Conservation (phyloP, 2,888 invertebrate genomes). For the Caenorhabditis becei region DNA sequence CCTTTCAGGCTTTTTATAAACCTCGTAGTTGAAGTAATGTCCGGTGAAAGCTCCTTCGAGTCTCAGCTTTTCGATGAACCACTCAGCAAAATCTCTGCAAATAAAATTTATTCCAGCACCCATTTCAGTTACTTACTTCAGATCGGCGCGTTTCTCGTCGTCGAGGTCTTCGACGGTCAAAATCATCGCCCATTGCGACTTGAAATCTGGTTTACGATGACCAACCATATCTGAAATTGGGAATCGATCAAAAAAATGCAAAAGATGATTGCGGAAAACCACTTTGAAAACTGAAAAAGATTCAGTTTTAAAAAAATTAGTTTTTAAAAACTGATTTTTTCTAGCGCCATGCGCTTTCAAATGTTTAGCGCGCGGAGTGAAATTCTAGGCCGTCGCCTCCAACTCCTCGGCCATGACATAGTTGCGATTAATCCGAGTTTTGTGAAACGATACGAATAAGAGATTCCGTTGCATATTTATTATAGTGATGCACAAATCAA, state of each 20-base stretch:
- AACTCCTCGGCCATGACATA: background rate
- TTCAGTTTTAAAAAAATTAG: background rate
- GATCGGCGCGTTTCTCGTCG: slow-evolving; percentile 28
- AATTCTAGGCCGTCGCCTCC: background rate
- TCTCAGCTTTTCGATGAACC: slow-evolving; percentile 54
- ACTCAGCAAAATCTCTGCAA: slow-evolving; percentile 56
- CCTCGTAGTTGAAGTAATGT: slow-evolving; percentile 59
- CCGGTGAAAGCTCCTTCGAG: slow-evolving; percentile 55
- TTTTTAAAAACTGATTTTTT: background rate
- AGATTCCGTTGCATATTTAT: background rate
- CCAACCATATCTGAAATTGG: slow-evolving; percentile 37
- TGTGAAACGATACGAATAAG: background rate
- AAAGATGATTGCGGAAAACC: background rate
- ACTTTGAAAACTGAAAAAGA: background rate
- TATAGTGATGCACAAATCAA: background rate
- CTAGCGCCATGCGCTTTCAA: background rate
- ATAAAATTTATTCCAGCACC: background rate
- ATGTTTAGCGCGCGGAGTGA: slow-evolving; percentile 1
- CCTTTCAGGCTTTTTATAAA: background rate
- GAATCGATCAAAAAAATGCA: background rate
- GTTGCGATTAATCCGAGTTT: background rate
- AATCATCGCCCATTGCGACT: slow-evolving; percentile 61
- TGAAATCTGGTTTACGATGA: slow-evolving; percentile 41
- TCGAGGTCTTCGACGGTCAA: slow-evolving; percentile 39
- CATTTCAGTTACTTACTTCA: slow-evolving; percentile 23